These are phyloP conservation scores for Solea solea DNA, from an alignment of 2,113 vertebrate genomes.

Conservation along the genomic window DNA sequence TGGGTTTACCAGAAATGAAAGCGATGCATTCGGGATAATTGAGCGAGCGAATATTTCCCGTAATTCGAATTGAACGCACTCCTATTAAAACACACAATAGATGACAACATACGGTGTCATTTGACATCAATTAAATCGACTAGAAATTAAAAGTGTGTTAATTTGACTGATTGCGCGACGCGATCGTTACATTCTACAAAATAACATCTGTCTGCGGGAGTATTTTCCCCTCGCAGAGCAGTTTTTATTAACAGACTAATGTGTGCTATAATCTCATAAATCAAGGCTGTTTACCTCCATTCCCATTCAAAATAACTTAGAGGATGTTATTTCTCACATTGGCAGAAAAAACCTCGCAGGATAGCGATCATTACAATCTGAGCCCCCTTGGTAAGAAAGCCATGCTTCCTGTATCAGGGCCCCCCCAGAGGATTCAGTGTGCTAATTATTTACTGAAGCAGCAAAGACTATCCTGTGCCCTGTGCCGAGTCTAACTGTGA, in stretches of 20 bases:
- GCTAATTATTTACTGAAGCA: conserved; percentile 85
- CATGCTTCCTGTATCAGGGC: conserved; percentile 76
- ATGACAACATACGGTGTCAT: neutral
- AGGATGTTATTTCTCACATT: conserved; percentile 26
- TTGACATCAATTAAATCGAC: too few relatives aligned
- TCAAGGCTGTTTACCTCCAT: conserved; percentile 18
- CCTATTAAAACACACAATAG: neutral
- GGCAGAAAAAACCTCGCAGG: conserved; percentile 51
- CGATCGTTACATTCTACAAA: neutral
- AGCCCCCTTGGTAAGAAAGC: conserved; percentile 70
- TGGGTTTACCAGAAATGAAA: conserved; percentile 24
- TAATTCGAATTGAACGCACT: conserved; percentile 7
- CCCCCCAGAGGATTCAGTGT: conserved; percentile 71
- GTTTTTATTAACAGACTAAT: conserved; percentile 30
- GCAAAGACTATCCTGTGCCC: conserved; percentile 80
- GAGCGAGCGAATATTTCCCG: neutral
- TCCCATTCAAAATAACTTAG: conserved; percentile 38
- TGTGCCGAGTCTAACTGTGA: conserved; percentile 66
- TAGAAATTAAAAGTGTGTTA: neutral
- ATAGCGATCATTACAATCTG: conserved; percentile 74
- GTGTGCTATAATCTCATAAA: conserved; percentile 13
- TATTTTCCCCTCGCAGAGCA: neutral
- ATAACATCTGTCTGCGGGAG: conserved; percentile 26
- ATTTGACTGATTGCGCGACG: conserved; percentile 11
- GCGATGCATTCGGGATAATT: conserved; percentile 2